A percentile compares a stretch with the other conserved stretches of the same genome.
These are phyloP conservation scores for Doryteuthis pealeii DNA, from an alignment of 1,140 invertebrate genomes.

Conservation along the genomic window DNA sequence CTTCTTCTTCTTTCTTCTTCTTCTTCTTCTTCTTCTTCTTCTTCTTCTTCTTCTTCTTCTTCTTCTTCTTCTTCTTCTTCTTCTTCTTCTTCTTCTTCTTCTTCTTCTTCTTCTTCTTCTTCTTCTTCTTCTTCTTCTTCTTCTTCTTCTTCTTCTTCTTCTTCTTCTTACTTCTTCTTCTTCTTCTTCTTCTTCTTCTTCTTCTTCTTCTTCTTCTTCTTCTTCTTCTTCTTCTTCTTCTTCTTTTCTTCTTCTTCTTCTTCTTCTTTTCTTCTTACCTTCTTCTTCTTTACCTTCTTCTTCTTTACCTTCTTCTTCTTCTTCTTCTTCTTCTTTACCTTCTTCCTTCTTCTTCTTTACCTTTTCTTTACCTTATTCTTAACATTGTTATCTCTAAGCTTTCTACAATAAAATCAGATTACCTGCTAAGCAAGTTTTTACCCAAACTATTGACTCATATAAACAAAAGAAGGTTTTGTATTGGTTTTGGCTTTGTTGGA, in stretches of 20 bases:
- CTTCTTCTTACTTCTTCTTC: too few relatives aligned
- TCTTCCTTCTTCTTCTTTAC: neutral
- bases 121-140: neutral
- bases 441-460: too few relatives aligned
- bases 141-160: neutral
- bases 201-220: neutral
- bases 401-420: too few relatives aligned
- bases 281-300: neutral
- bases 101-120: too few relatives aligned
- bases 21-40: too few relatives aligned
- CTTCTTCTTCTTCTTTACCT: neutral
- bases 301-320: neutral
- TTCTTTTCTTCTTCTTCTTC: neutral
- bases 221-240: neutral
- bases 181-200: neutral
- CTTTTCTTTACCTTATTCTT: neutral
- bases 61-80: too few relatives aligned
- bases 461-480: too few relatives aligned
- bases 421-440: too few relatives aligned
- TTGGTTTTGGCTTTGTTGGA: too few relatives aligned
- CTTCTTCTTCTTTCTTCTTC: too few relatives aligned
- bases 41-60: too few relatives aligned
- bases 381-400: neutral
- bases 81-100: too few relatives aligned
- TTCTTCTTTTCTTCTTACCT: neutral